Evolutionary conservation across 2,888 invertebrate species (phyloP).

Genomic region (Drosophila vallismaia): DNA sequence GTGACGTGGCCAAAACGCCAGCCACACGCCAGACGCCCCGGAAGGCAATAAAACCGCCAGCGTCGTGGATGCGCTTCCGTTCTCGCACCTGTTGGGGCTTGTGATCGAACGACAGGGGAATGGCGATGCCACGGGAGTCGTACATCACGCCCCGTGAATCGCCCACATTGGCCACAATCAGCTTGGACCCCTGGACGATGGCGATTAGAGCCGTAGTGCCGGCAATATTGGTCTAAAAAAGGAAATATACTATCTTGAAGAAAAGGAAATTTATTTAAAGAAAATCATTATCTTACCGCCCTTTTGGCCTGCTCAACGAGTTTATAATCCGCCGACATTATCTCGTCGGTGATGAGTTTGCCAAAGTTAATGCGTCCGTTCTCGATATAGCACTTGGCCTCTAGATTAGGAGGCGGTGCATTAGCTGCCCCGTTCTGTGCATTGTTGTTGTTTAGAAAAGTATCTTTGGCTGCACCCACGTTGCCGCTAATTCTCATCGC

Average conservation of each 20-base stretch:
- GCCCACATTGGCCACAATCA: slow-evolving; percentile 98
- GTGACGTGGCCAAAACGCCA: slow-evolving; percentile 96
- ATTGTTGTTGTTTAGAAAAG: slow-evolving; percentile 76
- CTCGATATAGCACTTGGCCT: slow-evolving; percentile 88
- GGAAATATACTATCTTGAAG: too few relatives aligned
- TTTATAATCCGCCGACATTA: slow-evolving; percentile 92
- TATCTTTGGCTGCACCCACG: slow-evolving; percentile 74
- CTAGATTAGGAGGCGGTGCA: slow-evolving; percentile 77
- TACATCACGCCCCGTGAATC: slow-evolving; percentile 98
- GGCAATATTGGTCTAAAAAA: slow-evolving; percentile 86
- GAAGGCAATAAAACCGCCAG: slow-evolving; percentile 97
- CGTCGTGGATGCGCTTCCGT: slow-evolving; percentile 95
- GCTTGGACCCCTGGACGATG: slow-evolving; percentile 90
- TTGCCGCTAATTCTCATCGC: slow-evolving; percentile 77
- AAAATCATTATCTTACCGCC: slow-evolving; percentile 82
- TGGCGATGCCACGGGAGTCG: slow-evolving; percentile 94
- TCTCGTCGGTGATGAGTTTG: slow-evolving; percentile 93
- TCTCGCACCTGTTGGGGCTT: slow-evolving; percentile 98
- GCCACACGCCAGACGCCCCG: slow-evolving; percentile 98
- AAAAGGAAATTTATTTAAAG: not conserved
- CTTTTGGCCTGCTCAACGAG: slow-evolving; percentile 93
- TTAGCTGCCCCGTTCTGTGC: slow-evolving; percentile 53
- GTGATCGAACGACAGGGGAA: slow-evolving; percentile 97
- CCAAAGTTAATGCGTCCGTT: slow-evolving; percentile 91
- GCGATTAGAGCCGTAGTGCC: slow-evolving; percentile 97